These are phyloP conservation scores for Procavia capensis DNA, from an alignment of 2,113 vertebrate genomes.

Conservation along the genomic window DNA sequence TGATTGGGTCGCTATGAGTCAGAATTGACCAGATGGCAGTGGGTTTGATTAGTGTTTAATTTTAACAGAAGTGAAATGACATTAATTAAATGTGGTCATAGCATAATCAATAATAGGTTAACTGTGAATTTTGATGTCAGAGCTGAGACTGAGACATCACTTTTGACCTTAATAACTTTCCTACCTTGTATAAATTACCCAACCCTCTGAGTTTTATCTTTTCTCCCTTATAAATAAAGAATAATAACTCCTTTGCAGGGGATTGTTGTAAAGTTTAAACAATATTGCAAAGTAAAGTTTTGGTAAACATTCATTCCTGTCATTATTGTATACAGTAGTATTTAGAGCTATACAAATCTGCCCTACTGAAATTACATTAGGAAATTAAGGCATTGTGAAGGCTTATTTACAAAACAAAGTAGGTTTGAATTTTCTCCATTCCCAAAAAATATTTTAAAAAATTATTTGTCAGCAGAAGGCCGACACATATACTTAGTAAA, in stretches of 20 bases:
- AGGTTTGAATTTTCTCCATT: neutral
- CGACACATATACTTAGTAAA: neutral
- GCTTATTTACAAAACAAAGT: neutral
- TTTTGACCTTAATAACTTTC: neutral
- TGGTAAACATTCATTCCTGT: neutral
- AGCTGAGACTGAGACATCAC: neutral
- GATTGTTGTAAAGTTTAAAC: neutral
- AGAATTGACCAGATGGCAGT: no score
- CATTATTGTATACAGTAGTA: neutral
- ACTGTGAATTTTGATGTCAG: constrained; percentile 32
- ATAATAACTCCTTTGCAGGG: neutral
- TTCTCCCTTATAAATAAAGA: neutral
- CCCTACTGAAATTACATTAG: neutral
- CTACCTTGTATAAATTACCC: neutral
- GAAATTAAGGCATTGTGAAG: neutral
- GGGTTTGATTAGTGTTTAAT: neutral
- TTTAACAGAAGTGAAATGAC: neutral
- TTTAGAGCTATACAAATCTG: neutral
- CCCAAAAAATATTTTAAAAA: neutral
- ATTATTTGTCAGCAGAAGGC: constrained; percentile 7
- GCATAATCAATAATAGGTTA: constrained; percentile 52
- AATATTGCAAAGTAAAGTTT: neutral
- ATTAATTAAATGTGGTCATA: constrained; percentile 50
- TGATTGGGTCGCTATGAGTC: no score
- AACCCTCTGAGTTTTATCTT: neutral